Evolutionary conservation across 2,888 invertebrate species (phyloP).

Genomic region (Eledone cirrhosa): DNA sequence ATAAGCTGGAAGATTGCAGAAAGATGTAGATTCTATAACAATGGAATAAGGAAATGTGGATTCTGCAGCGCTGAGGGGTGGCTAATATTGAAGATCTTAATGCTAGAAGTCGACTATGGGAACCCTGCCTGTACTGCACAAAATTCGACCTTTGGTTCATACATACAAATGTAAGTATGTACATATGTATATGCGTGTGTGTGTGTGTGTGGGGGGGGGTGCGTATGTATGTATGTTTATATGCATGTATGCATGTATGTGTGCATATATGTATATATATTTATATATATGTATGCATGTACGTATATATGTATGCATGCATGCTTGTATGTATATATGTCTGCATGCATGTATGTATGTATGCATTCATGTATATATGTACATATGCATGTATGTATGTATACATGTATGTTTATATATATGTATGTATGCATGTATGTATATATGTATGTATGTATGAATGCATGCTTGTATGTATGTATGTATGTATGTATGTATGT

Average conservation of each 20-base stretch:
- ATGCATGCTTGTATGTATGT: no score
- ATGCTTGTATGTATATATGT: neutral
- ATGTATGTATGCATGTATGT: neutral
- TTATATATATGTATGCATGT: neutral
- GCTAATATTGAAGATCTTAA: no score
- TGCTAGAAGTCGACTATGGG: no score
- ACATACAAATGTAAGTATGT: no score
- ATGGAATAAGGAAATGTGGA: no score
- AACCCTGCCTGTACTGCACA: no score
- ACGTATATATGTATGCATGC: neutral
- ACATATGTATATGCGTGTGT: neutral
- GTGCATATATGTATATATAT: neutral
- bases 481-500: neutral
- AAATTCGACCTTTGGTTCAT: no score
- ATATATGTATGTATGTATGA: neutral
- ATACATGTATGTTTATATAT: neutral
- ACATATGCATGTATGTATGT: neutral
- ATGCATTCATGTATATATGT: neutral
- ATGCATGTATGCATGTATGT: accelerated
- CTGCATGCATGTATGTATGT: neutral
- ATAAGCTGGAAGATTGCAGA: no score
- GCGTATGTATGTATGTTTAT: neutral
- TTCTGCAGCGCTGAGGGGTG: no score
- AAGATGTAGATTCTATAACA: no score
- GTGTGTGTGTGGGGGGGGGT: neutral